Evolutionary conservation across 2,113 vertebrate genomes (phyloP), one percentile per base, ranked within the genome.

Genomic region (Larimichthys polyactis): DNA sequence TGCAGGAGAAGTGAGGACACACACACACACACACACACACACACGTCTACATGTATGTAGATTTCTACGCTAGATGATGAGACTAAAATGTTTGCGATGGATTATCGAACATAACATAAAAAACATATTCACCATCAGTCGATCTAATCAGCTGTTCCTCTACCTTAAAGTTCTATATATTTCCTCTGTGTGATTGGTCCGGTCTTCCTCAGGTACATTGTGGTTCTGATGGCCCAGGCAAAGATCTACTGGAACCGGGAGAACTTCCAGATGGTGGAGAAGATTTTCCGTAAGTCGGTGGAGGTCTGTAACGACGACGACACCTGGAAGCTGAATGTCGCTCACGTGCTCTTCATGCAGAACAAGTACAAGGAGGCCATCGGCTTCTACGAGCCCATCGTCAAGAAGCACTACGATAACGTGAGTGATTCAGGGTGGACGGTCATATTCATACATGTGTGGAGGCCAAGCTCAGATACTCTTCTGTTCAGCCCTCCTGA

Each of bases 211-310:
- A 87, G 96, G 87, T 99, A 99, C 32, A 91, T 99, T 19, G 97
- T 97, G 0, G 95, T 98, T 22, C 89, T 99, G 79, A 99, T 99
- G 98, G 97, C 96, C 11, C 98, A 99, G 90, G 96, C 97, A 14
- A 98, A 97, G 87, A 98, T 99, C 93, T 99, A 98, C 86, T 99
- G 98, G 98, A 97, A 99, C 90, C 94, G 96, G 81, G 98, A 98
- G 89, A 98, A 98, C 88, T 99, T 98, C 72, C 83, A 94, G 40
- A 95, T 98, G 97, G 96, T 99, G 87, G 98, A 99, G 91, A 98
- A 98, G 94, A 97, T 99, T 71, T 99, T 99, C 93, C 96, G 95
- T 27, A 98, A 97, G 80, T 99, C 98, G 0, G 95, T 96, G 83
- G 98, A 99, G 85, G 96, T 98, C 87, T 99, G 97, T 80, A 97